Evolutionary conservation across 2,797 vertebrate species (phyloP).

Genomic region (Synaphobranchus kaupii): DNA sequence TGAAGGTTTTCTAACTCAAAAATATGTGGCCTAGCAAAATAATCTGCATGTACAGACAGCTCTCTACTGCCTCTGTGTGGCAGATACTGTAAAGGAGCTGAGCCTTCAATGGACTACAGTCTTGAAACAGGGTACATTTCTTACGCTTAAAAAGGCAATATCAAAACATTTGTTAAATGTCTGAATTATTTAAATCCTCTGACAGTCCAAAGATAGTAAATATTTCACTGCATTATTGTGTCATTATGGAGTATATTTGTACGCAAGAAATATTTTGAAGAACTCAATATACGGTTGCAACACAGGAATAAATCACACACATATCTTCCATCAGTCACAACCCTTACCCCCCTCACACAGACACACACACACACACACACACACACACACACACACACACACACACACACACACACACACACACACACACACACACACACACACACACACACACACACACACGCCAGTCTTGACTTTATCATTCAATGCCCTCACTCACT

Average conservation of each 20-base stretch:
- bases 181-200: neutral
- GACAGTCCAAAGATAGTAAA: neutral
- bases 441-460: neutral
- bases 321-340: neutral
- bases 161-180: neutral
- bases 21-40: neutral
- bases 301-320: neutral
- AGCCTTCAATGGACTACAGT: neutral
- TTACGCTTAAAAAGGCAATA: neutral
- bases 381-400: neutral
- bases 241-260: neutral
- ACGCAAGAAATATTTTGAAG: neutral
- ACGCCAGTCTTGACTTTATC: neutral
- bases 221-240: neutral
- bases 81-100: neutral
- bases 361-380: neutral
- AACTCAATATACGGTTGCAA: neutral
- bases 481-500: neutral
- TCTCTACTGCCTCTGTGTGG: slow-evolving; percentile 33
- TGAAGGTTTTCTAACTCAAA: neutral
- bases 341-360: neutral
- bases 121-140: neutral
- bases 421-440: neutral
- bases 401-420: neutral
- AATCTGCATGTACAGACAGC: slow-evolving; percentile 13